These are phyloP conservation scores for Hybos culiciformis DNA, from an alignment of 2,888 invertebrate species.

Conservation along the genomic window DNA sequence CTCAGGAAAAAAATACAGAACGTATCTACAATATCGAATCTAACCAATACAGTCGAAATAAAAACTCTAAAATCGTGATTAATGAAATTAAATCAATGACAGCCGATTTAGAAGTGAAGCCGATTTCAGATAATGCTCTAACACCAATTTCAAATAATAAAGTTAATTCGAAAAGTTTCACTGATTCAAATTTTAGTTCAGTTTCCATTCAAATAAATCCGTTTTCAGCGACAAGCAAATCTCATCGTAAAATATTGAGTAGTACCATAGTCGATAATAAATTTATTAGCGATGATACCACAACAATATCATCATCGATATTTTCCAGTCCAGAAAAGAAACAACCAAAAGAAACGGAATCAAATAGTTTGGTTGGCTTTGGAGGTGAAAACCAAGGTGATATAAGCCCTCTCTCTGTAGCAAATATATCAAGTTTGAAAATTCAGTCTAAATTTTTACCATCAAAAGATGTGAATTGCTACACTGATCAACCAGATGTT, in stretches of 20 bases:
- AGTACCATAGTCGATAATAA: background rate
- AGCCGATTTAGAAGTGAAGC: no score
- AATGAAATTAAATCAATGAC: background rate
- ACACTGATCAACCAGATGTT: conserved; percentile 3
- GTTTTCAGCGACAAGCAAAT: no score
- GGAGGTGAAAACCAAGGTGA: conserved; percentile 8
- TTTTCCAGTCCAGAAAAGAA: conserved; percentile 23
- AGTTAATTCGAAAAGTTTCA: no score
- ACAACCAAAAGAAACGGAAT: background rate
- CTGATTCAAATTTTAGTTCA: conserved; percentile 20
- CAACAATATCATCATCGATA: conserved; percentile 23
- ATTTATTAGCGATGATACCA: conserved; percentile 18
- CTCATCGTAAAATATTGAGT: no score
- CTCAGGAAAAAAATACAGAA: no score
- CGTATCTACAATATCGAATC: no score
- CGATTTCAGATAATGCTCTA: no score
- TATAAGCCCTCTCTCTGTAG: conserved; percentile 22
- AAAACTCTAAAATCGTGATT: no score
- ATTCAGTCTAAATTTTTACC: conserved; percentile 12
- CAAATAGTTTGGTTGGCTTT: conserved; percentile 4
- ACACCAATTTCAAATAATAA: no score
- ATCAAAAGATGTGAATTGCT: no score
- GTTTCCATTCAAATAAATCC: conserved; percentile 20
- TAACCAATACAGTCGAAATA: no score
- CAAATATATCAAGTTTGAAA: conserved; percentile 20